phyloP scores from a whole-genome alignment of 1,140 invertebrate species.

The Magallana angulata region DNA sequence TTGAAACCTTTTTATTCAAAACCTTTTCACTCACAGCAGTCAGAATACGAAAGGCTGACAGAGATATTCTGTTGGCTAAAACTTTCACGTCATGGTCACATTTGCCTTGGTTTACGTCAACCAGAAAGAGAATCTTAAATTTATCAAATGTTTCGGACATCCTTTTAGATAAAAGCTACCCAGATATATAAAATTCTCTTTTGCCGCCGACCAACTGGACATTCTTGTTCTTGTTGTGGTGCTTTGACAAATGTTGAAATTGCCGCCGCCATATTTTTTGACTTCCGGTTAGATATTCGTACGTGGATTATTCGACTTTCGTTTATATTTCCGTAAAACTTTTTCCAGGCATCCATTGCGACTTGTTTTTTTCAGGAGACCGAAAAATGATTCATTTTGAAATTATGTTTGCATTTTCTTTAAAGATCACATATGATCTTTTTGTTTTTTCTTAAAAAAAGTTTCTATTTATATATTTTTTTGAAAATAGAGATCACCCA shows the following conservation, averaged over 20 bases:
- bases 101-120: neutral
- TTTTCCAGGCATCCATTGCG: too few species aligned
- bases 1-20: neutral
- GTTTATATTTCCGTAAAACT: too few species aligned
- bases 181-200: neutral
- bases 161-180: neutral
- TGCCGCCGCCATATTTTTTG: neutral
- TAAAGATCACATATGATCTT: too few species aligned
- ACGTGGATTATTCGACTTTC: neutral
- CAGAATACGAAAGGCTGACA: conserved; percentile 3
- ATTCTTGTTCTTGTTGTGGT: neutral
- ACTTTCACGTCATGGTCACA: neutral
- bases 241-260: neutral
- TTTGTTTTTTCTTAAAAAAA: too few species aligned
- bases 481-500: too few species aligned
- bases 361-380: too few species aligned
- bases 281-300: conserved; percentile 1
- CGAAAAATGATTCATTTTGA: too few species aligned
- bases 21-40: neutral
- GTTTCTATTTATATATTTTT: too few species aligned
- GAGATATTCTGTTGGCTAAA: conserved; percentile 1
- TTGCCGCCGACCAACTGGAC: neutral
- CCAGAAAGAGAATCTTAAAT: conserved; percentile 16
- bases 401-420: too few species aligned
- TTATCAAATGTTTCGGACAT: neutral